phyloP scores from a whole-genome alignment of 2,113 vertebrate genomes.

The Trogon surrucura region DNA sequence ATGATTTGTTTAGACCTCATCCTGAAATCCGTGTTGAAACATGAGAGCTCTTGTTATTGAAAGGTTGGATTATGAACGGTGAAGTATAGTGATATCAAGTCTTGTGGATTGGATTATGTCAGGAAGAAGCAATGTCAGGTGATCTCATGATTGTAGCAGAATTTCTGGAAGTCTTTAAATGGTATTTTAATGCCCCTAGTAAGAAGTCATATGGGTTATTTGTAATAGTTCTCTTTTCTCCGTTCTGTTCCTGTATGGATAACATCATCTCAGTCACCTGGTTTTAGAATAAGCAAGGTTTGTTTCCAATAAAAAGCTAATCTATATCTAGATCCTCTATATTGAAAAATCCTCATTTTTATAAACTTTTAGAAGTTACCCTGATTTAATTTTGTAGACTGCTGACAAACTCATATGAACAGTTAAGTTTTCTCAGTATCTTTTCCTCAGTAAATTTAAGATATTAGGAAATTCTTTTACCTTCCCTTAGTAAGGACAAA shows the following conservation, averaged over 20 bases:
- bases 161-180: neutral
- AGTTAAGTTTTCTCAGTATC: neutral
- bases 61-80: neutral
- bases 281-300: neutral
- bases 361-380: neutral
- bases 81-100: neutral
- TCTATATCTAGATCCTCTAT: neutral
- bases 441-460: neutral
- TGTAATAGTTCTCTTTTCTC: neutral
- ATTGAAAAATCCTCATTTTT: neutral
- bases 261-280: neutral
- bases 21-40: neutral
- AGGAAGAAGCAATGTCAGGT: neutral
- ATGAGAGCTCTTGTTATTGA: neutral
- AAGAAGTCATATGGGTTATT: neutral
- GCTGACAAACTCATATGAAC: neutral
- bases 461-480: neutral
- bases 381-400: neutral
- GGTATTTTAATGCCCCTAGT: neutral
- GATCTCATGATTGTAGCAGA: neutral
- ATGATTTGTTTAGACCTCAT: neutral
- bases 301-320: neutral
- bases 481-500: neutral
- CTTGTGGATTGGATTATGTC: neutral
- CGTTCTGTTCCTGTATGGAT: neutral